Evolutionary conservation across 2,797 vertebrate species (phyloP).

Genomic region (Apodemus agrarius): DNA sequence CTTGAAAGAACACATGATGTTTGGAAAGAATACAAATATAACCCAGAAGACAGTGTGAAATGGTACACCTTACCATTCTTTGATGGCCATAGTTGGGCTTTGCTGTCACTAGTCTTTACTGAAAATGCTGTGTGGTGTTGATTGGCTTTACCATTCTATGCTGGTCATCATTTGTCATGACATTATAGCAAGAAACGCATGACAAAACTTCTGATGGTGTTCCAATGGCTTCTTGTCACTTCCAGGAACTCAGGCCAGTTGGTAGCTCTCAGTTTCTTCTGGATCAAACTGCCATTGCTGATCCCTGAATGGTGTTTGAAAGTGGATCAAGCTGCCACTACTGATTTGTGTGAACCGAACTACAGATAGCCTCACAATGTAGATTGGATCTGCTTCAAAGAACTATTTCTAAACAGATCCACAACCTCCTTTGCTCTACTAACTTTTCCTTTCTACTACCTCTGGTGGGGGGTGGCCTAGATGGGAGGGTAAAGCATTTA

Average conservation of each 20-base stretch:
- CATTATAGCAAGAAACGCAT: neutral
- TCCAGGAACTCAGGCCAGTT: neutral
- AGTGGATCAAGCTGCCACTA: neutral
- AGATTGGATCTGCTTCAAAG: neutral
- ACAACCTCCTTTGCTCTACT: neutral
- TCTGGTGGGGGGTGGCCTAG: neutral
- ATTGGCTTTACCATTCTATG: neutral
- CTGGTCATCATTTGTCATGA: neutral
- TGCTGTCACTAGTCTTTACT: neutral
- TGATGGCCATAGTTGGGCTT: neutral
- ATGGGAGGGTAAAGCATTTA: neutral
- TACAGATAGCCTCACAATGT: neutral
- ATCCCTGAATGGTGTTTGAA: neutral
- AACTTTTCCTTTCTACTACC: neutral
- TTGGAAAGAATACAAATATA: neutral
- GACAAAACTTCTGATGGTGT: neutral
- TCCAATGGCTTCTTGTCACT: neutral
- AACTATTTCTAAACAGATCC: neutral
- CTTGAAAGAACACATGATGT: neutral
- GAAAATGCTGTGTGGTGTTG: neutral
- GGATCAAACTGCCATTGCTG: neutral
- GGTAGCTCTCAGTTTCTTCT: neutral
- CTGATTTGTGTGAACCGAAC: neutral
- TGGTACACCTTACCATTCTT: neutral
- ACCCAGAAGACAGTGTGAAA: neutral